phyloP scores from a whole-genome alignment of 1,140 invertebrate species.

The Drosophila eugracilis region DNA sequence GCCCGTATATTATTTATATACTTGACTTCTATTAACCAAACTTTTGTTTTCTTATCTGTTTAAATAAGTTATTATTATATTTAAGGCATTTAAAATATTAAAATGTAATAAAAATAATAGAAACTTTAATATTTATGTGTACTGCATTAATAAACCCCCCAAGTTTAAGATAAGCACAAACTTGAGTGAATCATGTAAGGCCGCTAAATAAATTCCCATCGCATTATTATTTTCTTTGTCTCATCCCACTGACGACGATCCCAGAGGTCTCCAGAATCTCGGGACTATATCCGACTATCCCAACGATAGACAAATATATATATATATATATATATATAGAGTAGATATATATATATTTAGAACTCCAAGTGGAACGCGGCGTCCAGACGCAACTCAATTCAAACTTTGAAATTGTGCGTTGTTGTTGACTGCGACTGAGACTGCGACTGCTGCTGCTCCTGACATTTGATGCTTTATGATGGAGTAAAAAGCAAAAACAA shows the following conservation, averaged over 20 bases:
- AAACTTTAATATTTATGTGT: no score
- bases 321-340: no score
- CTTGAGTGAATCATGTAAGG: constrained; percentile 40
- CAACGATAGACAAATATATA: constrained; percentile 30
- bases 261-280: constrained; percentile 6
- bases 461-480: constrained; percentile 72
- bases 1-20: no score
- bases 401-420: constrained; percentile 73
- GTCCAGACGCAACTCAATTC: constrained; percentile 72
- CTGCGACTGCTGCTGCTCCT: constrained; percentile 44
- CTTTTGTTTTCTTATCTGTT: not conserved
- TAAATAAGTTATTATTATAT: no score
- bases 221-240: constrained; percentile 8
- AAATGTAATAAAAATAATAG: no score
- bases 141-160: not conserved
- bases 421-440: constrained; percentile 42
- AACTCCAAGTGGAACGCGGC: constrained; percentile 15
- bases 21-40: no score
- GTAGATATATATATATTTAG: constrained; percentile 21
- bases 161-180: constrained; percentile 3
- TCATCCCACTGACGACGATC: constrained; percentile 11
- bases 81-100: no score
- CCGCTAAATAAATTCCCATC: constrained; percentile 9
- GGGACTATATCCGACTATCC: constrained; percentile 7
- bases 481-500: constrained; percentile 63